Base-by-base conservation (phyloP, 2,113 vertebrate genomes). In the Desmodus rotundus region DNA sequence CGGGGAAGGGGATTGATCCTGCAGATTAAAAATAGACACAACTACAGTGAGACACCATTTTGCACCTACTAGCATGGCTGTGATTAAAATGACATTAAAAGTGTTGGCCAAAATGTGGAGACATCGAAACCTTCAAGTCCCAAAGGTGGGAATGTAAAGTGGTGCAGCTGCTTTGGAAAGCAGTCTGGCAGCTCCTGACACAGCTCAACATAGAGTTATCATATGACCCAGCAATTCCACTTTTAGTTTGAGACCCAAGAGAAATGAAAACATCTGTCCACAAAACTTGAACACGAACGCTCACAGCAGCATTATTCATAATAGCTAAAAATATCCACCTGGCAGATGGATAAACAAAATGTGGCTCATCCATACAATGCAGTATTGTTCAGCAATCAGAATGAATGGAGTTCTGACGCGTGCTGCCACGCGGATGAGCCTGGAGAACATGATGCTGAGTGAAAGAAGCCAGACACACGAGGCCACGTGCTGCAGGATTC, bases 381-480 rank as follows among this genome's bases (percentile, higher is more conserved):
- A 45, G 12, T 85, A 82, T 58, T 85, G 31, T 12, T 47, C 87
- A 47, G 31, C 13, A 5, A 22, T 36, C 31, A 77, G 56, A 58
- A 81, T 15, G 58, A 76, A 31, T 89, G 47, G 76, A 83, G 85
- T 70, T 20, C 33, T 58, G 73, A 61, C 15, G 80, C 38, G 45
- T 0, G 4, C 56, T 45, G 80, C 61, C 19, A 33, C 4, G 2
- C 9, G 77, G n/a, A 58, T 45, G 38, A 67, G 9, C 36, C 61
- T 31, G 36, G 78, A 68, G 41, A 83, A 16, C 36, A 68, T 9
- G 41, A 12, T 31, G 31, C 73, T 15, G 20, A 77, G 45, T 52
- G 70, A 89, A 87, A 63, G 43, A 87, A 87, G 56, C 63, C 82
- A 61, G 24, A 80, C 72, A 31, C 38, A 58, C 41, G 47, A 47